phyloP scores from a whole-genome alignment of 2,113 vertebrate genomes.

The Dinomys branickii region DNA sequence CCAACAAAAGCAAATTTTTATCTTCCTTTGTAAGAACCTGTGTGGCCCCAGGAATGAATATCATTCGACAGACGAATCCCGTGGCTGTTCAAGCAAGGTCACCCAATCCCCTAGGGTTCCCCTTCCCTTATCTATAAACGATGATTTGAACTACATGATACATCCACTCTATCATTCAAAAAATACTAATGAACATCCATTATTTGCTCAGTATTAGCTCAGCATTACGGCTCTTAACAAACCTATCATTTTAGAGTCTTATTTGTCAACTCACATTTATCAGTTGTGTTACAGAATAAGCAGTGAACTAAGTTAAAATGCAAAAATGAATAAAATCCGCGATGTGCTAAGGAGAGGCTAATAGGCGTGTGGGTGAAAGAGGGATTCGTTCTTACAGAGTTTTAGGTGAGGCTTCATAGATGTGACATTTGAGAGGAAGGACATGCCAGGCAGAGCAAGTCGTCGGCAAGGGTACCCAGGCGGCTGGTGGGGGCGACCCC shows the following conservation, averaged over 20 bases:
- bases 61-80: conserved; percentile 62
- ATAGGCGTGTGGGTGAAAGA: conserved; percentile 20
- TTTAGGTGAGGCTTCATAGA: conserved; percentile 56
- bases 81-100: conserved; percentile 72
- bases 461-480: not conserved
- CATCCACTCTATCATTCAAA: conserved; percentile 52
- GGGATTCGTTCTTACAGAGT: conserved; percentile 41
- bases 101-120: conserved; percentile 56
- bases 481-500: not conserved
- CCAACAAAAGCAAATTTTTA: conserved; percentile 62
- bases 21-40: conserved; percentile 65
- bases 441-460: conserved; percentile 30
- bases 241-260: conserved; percentile 56
- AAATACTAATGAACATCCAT: conserved; percentile 50
- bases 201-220: conserved; percentile 27
- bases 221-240: conserved; percentile 27
- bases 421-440: conserved; percentile 63
- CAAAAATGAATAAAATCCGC: conserved; percentile 53
- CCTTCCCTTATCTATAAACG: conserved; percentile 66
- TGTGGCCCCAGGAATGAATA: conserved; percentile 56
- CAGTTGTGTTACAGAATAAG: conserved; percentile 8
- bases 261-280: conserved; percentile 43
- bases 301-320: conserved; percentile 28
- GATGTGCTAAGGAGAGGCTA: not conserved
- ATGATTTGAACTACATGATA: conserved; percentile 67